phyloP scores from a whole-genome alignment of 1,140 invertebrate genomes.

The Aphidius gifuensis region DNA sequence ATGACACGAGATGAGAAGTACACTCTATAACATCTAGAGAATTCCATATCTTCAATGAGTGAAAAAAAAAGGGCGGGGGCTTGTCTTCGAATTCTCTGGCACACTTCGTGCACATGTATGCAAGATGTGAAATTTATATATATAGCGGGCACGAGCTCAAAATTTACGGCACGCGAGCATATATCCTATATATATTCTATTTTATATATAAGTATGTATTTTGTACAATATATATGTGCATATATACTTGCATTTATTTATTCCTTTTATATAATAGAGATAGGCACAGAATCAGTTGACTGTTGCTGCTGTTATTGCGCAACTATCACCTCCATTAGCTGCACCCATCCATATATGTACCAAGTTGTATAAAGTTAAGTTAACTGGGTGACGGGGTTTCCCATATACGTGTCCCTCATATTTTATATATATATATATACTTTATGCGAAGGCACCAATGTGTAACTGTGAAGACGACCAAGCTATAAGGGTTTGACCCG shows the following conservation, averaged over 20 bases:
- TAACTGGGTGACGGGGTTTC: too few species aligned
- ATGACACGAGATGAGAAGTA: too few species aligned
- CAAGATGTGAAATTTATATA: constrained; percentile 39
- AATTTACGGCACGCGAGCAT: constrained; percentile 54
- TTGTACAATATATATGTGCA: too few species aligned
- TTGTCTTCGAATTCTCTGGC: constrained; percentile 29
- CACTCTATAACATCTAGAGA: too few species aligned
- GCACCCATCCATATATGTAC: constrained; percentile 35
- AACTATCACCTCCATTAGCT: constrained; percentile 36
- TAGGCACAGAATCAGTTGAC: not conserved
- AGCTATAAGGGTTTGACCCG: too few species aligned
- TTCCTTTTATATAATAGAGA: not conserved
- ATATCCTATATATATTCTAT: constrained; percentile 14
- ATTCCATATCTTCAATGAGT: too few species aligned
- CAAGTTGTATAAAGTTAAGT: not conserved
- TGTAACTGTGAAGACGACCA: not conserved
- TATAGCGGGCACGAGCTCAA: constrained; percentile 49
- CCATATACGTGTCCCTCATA: not conserved
- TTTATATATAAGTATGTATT: constrained; percentile 5
- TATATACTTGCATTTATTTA: too few species aligned
- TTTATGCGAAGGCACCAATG: constrained; percentile 6
- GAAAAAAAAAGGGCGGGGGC: too few species aligned
- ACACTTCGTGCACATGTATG: constrained; percentile 39
- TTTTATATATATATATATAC: not conserved
- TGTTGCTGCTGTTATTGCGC: constrained; percentile 26